phyloP scores from a whole-genome alignment of 2,113 vertebrate species.

The Varanus salvator region DNA sequence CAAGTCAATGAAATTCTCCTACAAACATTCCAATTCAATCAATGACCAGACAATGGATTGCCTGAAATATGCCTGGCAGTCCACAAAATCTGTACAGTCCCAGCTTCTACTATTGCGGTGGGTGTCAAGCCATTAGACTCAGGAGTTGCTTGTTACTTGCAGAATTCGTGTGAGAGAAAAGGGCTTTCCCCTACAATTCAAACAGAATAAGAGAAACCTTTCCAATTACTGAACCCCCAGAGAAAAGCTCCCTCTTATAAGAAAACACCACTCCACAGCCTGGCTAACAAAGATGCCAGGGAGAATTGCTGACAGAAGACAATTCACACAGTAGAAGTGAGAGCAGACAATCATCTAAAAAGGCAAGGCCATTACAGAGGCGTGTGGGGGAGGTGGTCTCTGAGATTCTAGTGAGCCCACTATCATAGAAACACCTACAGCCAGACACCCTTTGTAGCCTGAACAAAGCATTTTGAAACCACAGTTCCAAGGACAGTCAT shows the following conservation, averaged over 20 bases:
- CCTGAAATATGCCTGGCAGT: no score
- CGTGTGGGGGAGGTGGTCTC: neutral
- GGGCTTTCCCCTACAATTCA: neutral
- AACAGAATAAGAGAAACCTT: neutral
- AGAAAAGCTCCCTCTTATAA: conserved; percentile 44
- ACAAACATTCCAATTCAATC: no score
- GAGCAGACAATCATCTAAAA: neutral
- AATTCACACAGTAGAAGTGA: neutral
- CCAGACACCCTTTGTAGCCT: neutral
- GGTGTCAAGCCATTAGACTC: no score
- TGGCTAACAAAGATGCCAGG: neutral
- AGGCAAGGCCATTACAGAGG: neutral
- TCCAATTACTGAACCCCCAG: conserved; percentile 44
- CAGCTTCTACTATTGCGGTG: neutral
- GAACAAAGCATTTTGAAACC: neutral
- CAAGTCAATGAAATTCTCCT: no score
- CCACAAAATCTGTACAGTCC: no score
- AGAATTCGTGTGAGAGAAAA: neutral
- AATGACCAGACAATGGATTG: no score
- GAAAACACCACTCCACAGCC: neutral
- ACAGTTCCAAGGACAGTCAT: neutral
- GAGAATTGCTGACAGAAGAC: neutral
- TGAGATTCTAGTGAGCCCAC: neutral
- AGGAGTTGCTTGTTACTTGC: neutral
- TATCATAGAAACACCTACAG: neutral